Base-by-base conservation (phyloP, 2,113 vertebrate genomes). In the Columbina picui region DNA sequence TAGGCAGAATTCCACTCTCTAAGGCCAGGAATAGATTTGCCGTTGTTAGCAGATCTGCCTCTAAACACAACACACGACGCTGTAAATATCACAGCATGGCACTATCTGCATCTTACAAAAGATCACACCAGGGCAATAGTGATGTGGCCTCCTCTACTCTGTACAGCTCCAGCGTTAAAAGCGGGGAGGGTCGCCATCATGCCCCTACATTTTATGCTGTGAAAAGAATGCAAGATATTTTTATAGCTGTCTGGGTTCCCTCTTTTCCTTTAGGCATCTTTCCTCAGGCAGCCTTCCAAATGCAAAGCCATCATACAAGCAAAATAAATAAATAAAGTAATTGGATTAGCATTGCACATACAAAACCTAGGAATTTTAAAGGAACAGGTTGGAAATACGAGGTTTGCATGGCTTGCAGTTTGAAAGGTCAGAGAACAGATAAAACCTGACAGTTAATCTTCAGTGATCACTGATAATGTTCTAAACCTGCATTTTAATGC, bases 11-110 rank as follows among this genome's bases (percentile, higher is more conserved):
- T 96, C 75, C 60, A 56, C 79, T 74, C 52, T 49, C 47, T 55
- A 70, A 75, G 36, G 64, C 88, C 84, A 83, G 65, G 79, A 97
- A 97, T 94, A 97, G 90, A 92, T 75, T 59, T 94, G 93, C 79
- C 7, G 11, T 84, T 80, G 41, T 80, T 91, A 93, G 93, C 95
- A 96, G 76, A 89, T 84, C 85, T 95, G 84, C 50, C 84, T 47
- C 75, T 86, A 59, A 95, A 83, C 41, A 38, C 55, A 74, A 76
- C 0, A 0, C 71, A 74, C 90, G 60, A 23, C 49, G 71, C 71
- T 78, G 92, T 90, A 96, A 96, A 93, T 94, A 92, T 90, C 82
- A 73, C 84, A 93, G 78, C 67, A 80, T 41, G 86, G 88, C 63
- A 92, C 59, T 86, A 29, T 61, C 79, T 77, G 52, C 68, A 43